Conservation (phyloP, 1,140 invertebrate species). For the Drosophila mayri region DNA sequence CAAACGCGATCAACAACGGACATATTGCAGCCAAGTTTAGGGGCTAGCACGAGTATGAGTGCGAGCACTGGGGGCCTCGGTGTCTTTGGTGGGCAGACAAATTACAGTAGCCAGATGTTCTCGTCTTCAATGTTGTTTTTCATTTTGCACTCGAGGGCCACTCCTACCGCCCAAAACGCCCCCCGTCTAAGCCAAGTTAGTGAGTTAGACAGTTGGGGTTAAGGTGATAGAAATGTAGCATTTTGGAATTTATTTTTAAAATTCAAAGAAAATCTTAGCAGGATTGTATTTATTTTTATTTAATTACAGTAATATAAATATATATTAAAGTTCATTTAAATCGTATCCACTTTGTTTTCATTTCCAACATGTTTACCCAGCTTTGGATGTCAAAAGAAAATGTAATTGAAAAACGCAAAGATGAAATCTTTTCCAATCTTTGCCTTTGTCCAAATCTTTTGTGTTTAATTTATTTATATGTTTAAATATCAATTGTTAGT, state of each 20-base stretch:
- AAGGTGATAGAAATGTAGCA: neutral
- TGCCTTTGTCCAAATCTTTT: no score
- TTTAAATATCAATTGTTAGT: neutral
- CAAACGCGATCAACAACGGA: constrained; percentile 46
- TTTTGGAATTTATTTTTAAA: no score
- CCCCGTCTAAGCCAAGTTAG: neutral
- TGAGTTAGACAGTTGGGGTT: neutral
- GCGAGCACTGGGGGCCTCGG: constrained; percentile 14
- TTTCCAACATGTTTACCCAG: no score
- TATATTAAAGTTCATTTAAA: no score
- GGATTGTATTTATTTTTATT: no score
- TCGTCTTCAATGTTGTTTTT: constrained; percentile 82
- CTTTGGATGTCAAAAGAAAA: no score
- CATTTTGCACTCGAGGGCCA: constrained; percentile 64
- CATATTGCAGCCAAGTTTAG: constrained; percentile 55
- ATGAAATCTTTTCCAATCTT: no score
- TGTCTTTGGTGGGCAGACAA: constrained; percentile 78
- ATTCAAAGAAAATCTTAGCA: no score
- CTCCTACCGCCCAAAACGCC: constrained; percentile 45
- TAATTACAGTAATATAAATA: no score
- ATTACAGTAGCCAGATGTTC: constrained; percentile 83
- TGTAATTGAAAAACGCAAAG: no score
- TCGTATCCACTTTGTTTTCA: no score
- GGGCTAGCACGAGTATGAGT: constrained; percentile 3
- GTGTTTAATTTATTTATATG: no score